These are phyloP conservation scores for Lordiphosa clarofinis DNA, from an alignment of 1,140 invertebrate genomes.

Conservation along the genomic window DNA sequence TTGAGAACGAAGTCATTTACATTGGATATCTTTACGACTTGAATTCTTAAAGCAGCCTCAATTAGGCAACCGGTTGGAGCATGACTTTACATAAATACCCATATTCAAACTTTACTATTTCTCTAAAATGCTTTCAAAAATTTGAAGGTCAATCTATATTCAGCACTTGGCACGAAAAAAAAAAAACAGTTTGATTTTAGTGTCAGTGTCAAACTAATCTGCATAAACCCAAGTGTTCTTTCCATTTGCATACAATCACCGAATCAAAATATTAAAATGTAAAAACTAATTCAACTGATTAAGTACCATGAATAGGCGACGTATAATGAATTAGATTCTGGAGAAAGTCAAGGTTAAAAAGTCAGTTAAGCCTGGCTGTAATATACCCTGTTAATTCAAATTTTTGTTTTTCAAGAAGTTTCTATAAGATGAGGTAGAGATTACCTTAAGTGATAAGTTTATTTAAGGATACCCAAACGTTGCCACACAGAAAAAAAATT, in stretches of 20 bases:
- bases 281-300: too few relatives aligned
- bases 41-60: slow-evolving; percentile 18
- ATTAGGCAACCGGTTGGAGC: slow-evolving; percentile 49
- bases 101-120: slow-evolving; percentile 23
- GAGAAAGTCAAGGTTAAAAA: too few relatives aligned
- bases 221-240: neutral
- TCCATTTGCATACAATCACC: neutral
- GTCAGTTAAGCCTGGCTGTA: neutral
- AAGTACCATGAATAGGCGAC: too few relatives aligned
- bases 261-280: neutral
- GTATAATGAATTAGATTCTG: too few relatives aligned
- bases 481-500: too few relatives aligned
- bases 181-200: neutral
- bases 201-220: slow-evolving; percentile 3
- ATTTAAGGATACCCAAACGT: too few relatives aligned
- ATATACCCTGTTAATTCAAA: neutral
- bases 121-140: slow-evolving; percentile 31
- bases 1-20: neutral
- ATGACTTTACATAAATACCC: slow-evolving; percentile 38
- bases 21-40: slow-evolving; percentile 20
- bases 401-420: too few relatives aligned
- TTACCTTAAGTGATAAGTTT: too few relatives aligned
- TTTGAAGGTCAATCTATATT: slow-evolving; percentile 19
- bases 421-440: too few relatives aligned
- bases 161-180: neutral